Percentiles rank a stretch among this genome's conserved stretches.
Evolutionary conservation across 2,888 invertebrate species (phyloP).

Genomic region (Harpalus rubripes): DNA sequence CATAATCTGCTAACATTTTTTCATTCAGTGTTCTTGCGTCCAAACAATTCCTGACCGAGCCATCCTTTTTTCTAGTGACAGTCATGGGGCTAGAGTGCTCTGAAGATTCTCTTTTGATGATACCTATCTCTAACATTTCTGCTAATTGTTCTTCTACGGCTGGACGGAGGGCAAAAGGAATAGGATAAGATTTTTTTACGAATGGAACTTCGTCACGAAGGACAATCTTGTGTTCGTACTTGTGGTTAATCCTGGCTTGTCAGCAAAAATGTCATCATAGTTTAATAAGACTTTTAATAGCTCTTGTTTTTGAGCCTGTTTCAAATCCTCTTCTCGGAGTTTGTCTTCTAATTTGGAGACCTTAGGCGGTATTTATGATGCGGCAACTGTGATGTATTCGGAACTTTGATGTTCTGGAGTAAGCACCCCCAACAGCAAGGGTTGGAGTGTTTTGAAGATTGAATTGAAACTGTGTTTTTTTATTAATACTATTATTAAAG

Average conservation of each 20-base stretch:
- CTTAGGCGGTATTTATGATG: background rate
- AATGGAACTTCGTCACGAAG: background rate
- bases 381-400: too few relatives aligned
- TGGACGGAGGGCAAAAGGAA: slow-evolving; percentile 68
- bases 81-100: slow-evolving; percentile 71
- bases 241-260: background rate
- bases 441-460: too few relatives aligned
- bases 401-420: too few relatives aligned
- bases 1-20: slow-evolving; percentile 43
- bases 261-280: slow-evolving; percentile 35
- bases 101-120: slow-evolving; percentile 71
- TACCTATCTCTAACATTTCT: slow-evolving; percentile 70
- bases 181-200: background rate
- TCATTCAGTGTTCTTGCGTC: slow-evolving; percentile 58
- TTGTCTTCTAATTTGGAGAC: background rate
- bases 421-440: too few relatives aligned
- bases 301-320: background rate
- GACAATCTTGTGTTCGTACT: background rate
- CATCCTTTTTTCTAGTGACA: slow-evolving; percentile 54
- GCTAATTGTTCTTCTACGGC: slow-evolving; percentile 70
- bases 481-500: too few relatives aligned
- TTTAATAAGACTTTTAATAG: background rate
- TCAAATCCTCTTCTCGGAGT: background rate
- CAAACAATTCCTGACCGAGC: slow-evolving; percentile 49
- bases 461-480: too few relatives aligned